A percentile compares a stretch with the other conserved stretches of the same genome.
These are phyloP conservation scores for Amblyornis subalaris DNA, from an alignment of 2,113 vertebrate genomes.

Conservation along the genomic window DNA sequence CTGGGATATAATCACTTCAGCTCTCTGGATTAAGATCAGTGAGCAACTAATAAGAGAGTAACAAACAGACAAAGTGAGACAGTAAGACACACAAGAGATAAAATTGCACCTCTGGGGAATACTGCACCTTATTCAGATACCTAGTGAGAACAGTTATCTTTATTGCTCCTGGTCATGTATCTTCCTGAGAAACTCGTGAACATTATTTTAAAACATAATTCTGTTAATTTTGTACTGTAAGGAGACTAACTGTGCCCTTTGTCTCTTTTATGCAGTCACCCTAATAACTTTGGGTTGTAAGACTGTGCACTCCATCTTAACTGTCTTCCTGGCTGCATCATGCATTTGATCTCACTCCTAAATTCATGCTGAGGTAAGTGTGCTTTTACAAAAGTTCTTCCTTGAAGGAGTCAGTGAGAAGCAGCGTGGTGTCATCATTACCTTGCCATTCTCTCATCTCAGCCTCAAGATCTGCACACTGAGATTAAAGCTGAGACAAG, in stretches of 20 bases:
- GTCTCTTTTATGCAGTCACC: neutral
- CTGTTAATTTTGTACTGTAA: conserved; percentile 1
- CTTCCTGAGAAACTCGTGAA: neutral
- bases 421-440: neutral
- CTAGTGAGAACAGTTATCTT: conserved; percentile 24
- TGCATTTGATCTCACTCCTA: neutral
- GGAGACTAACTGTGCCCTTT: neutral
- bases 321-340: neutral
- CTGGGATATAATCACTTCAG: conserved; percentile 62
- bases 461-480: neutral
- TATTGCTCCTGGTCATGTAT: neutral
- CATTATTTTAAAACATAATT: neutral
- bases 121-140: neutral
- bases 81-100: conserved; percentile 69
- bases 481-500: conserved; percentile 12
- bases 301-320: neutral
- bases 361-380: neutral
- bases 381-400: neutral
- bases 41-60: conserved; percentile 71
- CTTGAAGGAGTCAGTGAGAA: neutral
- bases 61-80: conserved; percentile 65
- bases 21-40: conserved; percentile 72
- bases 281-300: neutral
- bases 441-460: neutral
- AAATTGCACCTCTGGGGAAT: conserved; percentile 61